Conservation (phyloP, 1,140 invertebrate genomes). For the Microplitis mediator region DNA sequence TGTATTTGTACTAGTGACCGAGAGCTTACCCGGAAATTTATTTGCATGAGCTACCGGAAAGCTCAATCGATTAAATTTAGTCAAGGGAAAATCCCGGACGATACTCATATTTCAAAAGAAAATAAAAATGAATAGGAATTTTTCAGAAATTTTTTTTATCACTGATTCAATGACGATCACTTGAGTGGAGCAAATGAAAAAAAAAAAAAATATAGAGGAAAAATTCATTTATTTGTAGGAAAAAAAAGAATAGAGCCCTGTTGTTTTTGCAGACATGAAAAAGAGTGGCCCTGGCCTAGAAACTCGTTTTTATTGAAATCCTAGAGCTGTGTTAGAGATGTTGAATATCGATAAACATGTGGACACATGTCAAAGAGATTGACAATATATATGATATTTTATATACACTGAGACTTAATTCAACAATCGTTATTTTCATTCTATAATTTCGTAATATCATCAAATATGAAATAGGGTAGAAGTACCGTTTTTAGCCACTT, state of each 20-base stretch:
- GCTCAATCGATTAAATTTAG: constrained; percentile 2
- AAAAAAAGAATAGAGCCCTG: not conserved
- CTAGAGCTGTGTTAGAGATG: constrained; percentile 5
- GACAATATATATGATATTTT: not conserved
- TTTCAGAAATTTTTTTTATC: not conserved
- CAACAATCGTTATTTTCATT: not conserved
- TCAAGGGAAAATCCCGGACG: not conserved
- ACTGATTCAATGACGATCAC: not conserved
- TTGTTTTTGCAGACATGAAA: not conserved
- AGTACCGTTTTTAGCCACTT: too few relatives aligned
- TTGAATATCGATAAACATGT: not conserved
- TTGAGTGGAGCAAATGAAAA: not conserved
- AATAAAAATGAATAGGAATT: not conserved
- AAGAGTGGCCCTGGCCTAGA: constrained; percentile 34
- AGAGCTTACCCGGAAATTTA: not conserved
- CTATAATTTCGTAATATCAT: not conserved
- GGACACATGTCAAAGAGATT: not conserved
- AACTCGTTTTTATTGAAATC: constrained; percentile 31
- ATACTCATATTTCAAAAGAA: not conserved
- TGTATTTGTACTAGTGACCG: not conserved
- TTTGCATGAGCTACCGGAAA: not conserved
- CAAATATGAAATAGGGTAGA: too few relatives aligned
- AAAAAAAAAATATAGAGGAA: not conserved
- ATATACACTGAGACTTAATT: not conserved
- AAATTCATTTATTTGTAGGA: not conserved